phyloP scores from a whole-genome alignment of 2,797 vertebrate genomes.

The Hemitrygon akajei region DNA sequence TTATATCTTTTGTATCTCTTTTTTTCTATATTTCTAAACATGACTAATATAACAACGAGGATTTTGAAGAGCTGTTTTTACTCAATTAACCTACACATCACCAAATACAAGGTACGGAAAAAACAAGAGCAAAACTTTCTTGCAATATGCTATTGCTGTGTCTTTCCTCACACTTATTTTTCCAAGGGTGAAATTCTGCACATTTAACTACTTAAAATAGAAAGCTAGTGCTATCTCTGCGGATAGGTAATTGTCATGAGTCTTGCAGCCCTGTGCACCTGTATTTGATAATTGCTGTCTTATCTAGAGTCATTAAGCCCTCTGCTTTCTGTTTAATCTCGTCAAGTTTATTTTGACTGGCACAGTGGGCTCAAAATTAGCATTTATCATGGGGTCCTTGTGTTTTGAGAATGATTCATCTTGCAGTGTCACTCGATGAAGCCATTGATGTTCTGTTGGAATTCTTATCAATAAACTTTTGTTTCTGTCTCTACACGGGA shows the following conservation, averaged over 20 bases:
- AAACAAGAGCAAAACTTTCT: background rate
- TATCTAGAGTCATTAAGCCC: no score
- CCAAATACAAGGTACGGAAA: background rate
- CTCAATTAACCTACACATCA: background rate
- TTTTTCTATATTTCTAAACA: background rate
- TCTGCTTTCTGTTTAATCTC: no score
- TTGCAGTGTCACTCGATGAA: no score
- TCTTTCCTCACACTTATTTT: background rate
- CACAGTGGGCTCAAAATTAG: no score
- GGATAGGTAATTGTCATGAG: background rate
- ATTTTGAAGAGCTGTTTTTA: background rate
- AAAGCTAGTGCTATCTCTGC: background rate
- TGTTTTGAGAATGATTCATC: no score
- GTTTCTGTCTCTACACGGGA: no score
- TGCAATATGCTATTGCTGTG: background rate
- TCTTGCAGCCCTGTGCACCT: no score
- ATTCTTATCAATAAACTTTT: no score
- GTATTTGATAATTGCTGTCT: no score
- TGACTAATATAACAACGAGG: background rate
- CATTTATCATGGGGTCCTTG: no score
- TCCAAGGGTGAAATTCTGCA: background rate
- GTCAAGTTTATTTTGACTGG: no score
- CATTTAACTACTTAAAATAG: background rate
- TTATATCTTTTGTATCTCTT: background rate
- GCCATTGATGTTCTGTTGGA: no score